These are phyloP conservation scores for Pogonocichla stellata DNA, from an alignment of 2,113 vertebrate species.

Conservation along the genomic window DNA sequence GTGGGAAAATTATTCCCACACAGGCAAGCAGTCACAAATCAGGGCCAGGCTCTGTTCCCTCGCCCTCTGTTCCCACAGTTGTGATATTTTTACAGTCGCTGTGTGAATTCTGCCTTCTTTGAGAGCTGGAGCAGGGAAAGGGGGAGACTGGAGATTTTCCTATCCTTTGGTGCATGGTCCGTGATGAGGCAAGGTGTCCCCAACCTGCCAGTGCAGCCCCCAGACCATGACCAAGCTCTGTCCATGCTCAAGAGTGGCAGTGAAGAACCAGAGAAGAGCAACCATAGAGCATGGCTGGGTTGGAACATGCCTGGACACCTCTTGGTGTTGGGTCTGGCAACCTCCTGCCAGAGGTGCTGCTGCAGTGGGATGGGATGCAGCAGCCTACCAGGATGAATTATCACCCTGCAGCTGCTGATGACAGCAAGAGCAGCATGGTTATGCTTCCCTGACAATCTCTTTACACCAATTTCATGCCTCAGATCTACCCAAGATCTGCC, in stretches of 20 bases:
- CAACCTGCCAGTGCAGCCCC: neutral
- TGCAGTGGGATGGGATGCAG: neutral
- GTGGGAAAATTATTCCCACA: neutral
- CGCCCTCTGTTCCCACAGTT: fast-evolving
- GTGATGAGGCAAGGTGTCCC: neutral
- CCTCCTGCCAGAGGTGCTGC: neutral
- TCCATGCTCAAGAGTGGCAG: fast-evolving
- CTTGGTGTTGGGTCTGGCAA: neutral
- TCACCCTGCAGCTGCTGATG: neutral
- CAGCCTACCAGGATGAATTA: neutral
- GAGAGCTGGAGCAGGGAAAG: neutral
- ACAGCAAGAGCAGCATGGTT: neutral
- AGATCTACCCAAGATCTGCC: slow-evolving; percentile 1
- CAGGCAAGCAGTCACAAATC: neutral
- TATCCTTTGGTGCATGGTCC: fast-evolving
- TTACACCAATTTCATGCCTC: slow-evolving; percentile 19
- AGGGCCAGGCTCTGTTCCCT: neutral
- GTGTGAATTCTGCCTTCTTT: neutral
- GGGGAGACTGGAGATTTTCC: neutral
- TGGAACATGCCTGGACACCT: fast-evolving
- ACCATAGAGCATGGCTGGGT: fast-evolving
- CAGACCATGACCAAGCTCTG: neutral
- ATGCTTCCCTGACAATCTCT: neutral
- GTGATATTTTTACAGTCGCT: neutral
- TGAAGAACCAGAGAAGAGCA: neutral